Conservation (phyloP, 2,888 invertebrate genomes). For the Odontocerum albicorne region DNA sequence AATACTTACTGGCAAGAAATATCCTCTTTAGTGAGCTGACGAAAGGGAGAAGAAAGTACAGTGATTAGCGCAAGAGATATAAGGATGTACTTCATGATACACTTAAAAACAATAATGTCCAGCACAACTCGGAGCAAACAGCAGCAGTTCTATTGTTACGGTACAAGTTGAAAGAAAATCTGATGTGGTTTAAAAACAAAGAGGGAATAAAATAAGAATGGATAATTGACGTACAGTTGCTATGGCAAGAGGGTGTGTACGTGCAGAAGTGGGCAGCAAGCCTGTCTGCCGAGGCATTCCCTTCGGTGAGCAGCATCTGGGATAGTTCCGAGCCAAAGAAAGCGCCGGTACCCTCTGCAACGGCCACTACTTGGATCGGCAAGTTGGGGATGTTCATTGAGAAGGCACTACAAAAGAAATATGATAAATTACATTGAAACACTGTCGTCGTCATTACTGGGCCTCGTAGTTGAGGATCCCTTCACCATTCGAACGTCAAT, state of each 20-base stretch:
- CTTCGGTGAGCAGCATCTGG: conserved; percentile 89
- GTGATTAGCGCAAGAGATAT: too few relatives aligned
- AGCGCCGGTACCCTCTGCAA: conserved; percentile 86
- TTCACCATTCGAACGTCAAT: too few relatives aligned
- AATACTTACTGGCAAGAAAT: too few relatives aligned
- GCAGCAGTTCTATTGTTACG: not conserved
- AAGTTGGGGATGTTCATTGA: conserved; percentile 91
- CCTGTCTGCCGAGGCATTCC: conserved; percentile 88
- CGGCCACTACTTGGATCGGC: conserved; percentile 91
- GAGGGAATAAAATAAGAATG: too few relatives aligned
- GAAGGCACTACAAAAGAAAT: conserved; percentile 69
- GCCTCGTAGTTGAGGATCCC: too few relatives aligned
- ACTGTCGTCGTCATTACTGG: too few relatives aligned
- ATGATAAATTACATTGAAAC: too few relatives aligned
- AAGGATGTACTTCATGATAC: too few relatives aligned
- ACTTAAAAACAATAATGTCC: too few relatives aligned
- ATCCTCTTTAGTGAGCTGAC: too few relatives aligned
- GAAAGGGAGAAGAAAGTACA: too few relatives aligned
- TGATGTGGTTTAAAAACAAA: not conserved
- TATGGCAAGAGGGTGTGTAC: conserved; percentile 80
- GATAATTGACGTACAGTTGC: conserved; percentile 68
- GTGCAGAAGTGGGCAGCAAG: conserved; percentile 92
- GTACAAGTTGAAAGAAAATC: not conserved
- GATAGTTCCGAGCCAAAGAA: conserved; percentile 89
- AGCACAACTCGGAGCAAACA: too few relatives aligned